Evolutionary conservation across 1,140 invertebrate species (phyloP), one percentile per base, ranked within the genome.

Genomic region (Drosophila littoralis): DNA sequence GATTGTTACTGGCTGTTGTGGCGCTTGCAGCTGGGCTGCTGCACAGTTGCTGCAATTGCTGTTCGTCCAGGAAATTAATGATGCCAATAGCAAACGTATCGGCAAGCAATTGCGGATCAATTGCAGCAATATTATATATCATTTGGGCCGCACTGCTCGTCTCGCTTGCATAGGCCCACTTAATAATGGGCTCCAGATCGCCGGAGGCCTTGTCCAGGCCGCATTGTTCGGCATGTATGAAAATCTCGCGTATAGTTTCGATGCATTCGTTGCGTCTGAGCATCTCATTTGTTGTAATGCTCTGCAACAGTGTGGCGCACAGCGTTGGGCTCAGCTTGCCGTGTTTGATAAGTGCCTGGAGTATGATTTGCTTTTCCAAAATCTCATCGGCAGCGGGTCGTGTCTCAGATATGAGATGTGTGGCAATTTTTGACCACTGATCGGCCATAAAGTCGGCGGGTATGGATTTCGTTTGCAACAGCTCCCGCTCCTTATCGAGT

Each of bases 51-150:
- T 69, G 57, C 43, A 74, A 12, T 15, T 90, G 75, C 17, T 77
- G 32, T 4, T 79, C 77, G 45, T 91, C 84, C 8, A 91, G 59
- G 36, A 91, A 91, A 64, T 91, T 91, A 7, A 90, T 91, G n/a
- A 91, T 90, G 9, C 88, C 65, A 52, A 91, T 86, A 22, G 83
- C 61, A 57, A 81, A 79, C 0, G 91, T 91, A 50, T 91, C 91
- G 1, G 91, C 88, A 17, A 91, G 55, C 1, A 86, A 59, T n/a
- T 50, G 54, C 4, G 60, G 46, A 69, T 91, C 75, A 32, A 91
- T 69, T 0, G 81, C 72, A 1, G 68, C 81, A 54, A 91, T 91
- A 32, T 91, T 79, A n/a, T 83, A 57, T 42, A 91, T 79, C 10
- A 83, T 68, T 52, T 85, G 89, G 1, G 78, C 68, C 7, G 72